A percentile compares a stretch with the other conserved stretches of the same genome.
Conservation (phyloP, 2,888 invertebrate genomes). For the Endotricha flammealis region DNA sequence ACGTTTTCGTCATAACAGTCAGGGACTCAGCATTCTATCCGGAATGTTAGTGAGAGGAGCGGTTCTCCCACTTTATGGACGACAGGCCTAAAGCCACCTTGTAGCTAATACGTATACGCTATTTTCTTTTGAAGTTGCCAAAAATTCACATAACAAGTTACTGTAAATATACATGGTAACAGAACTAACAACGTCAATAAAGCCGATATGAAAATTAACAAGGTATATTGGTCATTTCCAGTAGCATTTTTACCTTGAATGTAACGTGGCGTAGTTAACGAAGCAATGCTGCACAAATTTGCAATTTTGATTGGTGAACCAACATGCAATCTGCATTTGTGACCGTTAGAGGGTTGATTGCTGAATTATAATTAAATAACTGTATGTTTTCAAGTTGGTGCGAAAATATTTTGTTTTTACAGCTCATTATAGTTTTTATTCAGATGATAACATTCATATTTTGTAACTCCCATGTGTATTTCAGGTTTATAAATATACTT, state of each 20-base stretch:
- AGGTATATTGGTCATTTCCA: conserved; percentile 1
- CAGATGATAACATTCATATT: too few relatives aligned
- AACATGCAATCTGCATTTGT: conserved; percentile 41
- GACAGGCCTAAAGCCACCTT: too few relatives aligned
- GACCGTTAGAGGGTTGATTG: conserved; percentile 42
- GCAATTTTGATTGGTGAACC: conserved; percentile 69
- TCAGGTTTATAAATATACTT: too few relatives aligned
- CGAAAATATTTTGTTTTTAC: too few relatives aligned
- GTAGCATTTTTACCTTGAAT: conserved; percentile 16
- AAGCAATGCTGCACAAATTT: conserved; percentile 61
- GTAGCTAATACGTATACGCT: too few relatives aligned
- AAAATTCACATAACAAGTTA: not conserved
- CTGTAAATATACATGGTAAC: too few relatives aligned
- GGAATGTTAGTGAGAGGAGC: too few relatives aligned
- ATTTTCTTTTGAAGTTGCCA: not conserved
- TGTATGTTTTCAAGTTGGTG: not conserved
- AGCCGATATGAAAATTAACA: conserved; percentile 8
- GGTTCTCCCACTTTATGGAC: too few relatives aligned
- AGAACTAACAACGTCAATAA: not conserved
- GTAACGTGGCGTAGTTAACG: conserved; percentile 50
- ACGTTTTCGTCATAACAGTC: too few relatives aligned
- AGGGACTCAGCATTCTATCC: too few relatives aligned
- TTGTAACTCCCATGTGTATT: too few relatives aligned
- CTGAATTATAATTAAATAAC: conserved; percentile 51
- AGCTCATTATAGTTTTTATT: too few relatives aligned